A percentile compares a stretch with the other conserved stretches of the same genome.
Conservation (phyloP, 2,113 vertebrate genomes). For the Turdus rufiventris region DNA sequence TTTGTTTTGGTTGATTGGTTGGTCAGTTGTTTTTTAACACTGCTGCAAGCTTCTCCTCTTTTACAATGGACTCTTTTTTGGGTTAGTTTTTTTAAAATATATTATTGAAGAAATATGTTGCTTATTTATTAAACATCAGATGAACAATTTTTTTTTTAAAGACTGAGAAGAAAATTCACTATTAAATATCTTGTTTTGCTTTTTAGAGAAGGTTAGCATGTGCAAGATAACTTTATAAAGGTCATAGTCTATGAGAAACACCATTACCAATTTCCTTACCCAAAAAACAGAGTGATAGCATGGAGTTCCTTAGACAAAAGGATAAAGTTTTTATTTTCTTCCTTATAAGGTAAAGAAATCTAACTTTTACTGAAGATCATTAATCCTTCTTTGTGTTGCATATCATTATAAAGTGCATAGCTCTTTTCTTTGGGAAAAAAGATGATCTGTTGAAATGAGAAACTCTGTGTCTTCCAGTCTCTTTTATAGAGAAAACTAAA, state of each 20-base stretch:
- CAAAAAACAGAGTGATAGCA: neutral
- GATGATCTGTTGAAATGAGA: neutral
- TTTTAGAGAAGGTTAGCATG: neutral
- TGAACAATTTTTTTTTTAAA: neutral
- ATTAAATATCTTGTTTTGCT: neutral
- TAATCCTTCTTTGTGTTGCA: neutral
- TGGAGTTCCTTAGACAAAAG: neutral
- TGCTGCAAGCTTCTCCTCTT: neutral
- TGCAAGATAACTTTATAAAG: neutral
- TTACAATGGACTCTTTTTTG: neutral
- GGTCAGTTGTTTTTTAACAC: neutral
- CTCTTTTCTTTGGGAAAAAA: neutral
- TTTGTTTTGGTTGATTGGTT: neutral
- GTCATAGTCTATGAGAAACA: neutral
- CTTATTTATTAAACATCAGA: neutral
- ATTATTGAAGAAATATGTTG: neutral
- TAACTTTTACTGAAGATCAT: neutral
- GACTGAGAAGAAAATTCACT: neutral
- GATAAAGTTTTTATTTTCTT: neutral
- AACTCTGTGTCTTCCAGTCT: neutral
- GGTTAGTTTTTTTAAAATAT: neutral
- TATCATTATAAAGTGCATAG: neutral
- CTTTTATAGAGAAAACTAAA: neutral
- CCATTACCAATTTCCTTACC: neutral
- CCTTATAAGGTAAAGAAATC: neutral